A percentile compares a stretch with the other conserved stretches of the same genome.
Evolutionary conservation across 1,140 invertebrate species (phyloP).

Genomic region (Drosophila eugracilis): DNA sequence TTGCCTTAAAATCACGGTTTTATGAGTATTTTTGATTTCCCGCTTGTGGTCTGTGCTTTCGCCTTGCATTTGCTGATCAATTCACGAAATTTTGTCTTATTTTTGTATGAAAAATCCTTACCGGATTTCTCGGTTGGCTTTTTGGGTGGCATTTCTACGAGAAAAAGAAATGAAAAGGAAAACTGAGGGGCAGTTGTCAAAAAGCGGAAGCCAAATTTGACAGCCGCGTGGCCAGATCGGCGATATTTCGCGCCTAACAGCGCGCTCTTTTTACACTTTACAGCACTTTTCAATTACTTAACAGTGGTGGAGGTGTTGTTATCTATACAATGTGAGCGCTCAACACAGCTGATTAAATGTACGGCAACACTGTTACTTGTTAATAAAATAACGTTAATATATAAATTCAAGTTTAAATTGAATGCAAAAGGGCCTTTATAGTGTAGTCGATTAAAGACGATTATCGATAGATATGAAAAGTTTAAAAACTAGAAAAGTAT

Average conservation of each 20-base stretch:
- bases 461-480: too few species aligned
- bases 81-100: conserved; percentile 50
- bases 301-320: background rate
- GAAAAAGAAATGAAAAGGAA: conserved; percentile 85
- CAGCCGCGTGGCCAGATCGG: conserved; percentile 54
- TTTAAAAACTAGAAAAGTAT: too few species aligned
- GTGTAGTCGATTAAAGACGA: too few species aligned
- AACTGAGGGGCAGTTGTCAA: conserved; percentile 75
- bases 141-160: conserved; percentile 88
- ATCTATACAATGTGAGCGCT: conserved; percentile 8
- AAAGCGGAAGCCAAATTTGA: conserved; percentile 73
- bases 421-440: background rate
- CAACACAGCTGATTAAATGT: background rate
- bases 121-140: conserved; percentile 89
- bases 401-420: background rate
- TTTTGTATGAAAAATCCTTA: conserved; percentile 85
- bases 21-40: conserved; percentile 17
- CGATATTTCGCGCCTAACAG: conserved; percentile 12
- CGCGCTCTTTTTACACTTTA: background rate
- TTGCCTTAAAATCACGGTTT: conserved; percentile 32
- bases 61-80: conserved; percentile 38
- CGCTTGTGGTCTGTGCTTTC: conserved; percentile 26
- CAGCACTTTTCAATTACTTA: background rate
- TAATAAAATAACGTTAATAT: conserved; percentile 4
- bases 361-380: background rate